A percentile compares a stretch with the other conserved stretches of the same genome.
These are phyloP conservation scores for Molanna angustata DNA, from an alignment of 2,888 invertebrate species.

Conservation along the genomic window DNA sequence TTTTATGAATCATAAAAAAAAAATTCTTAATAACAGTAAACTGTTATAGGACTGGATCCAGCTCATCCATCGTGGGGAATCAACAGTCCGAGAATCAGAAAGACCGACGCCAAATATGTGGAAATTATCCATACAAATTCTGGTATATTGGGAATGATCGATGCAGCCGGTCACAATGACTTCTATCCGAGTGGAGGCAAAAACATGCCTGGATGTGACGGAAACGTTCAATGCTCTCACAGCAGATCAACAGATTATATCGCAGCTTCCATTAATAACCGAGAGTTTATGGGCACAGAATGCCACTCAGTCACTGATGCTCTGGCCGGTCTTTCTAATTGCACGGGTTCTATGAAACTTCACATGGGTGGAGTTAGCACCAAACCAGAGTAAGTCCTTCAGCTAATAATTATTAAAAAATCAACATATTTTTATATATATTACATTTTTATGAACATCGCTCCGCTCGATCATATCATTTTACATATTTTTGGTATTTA, in stretches of 20 bases:
- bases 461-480: too few relatives aligned
- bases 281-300: conserved; percentile 40
- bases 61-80: conserved; percentile 44
- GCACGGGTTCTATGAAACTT: conserved; percentile 41
- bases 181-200: conserved; percentile 45
- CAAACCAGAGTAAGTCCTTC: conserved; percentile 21
- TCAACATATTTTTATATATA: not conserved
- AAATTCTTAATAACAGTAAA: too few relatives aligned
- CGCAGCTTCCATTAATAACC: conserved; percentile 40
- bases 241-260: conserved; percentile 41
- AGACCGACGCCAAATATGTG: conserved; percentile 45
- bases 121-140: conserved; percentile 49
- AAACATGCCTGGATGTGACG: conserved; percentile 43
- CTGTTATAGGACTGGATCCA: conserved; percentile 44
- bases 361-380: conserved; percentile 37
- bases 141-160: conserved; percentile 45
- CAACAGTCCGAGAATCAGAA: conserved; percentile 37
- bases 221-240: conserved; percentile 42
- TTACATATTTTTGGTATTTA: too few relatives aligned
- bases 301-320: conserved; percentile 39
- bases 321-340: conserved; percentile 31
- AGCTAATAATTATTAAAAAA: not conserved
- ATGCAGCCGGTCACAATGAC: conserved; percentile 49
- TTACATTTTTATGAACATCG: not conserved
- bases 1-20: too few relatives aligned